A percentile compares a stretch with the other conserved stretches of the same genome.
Evolutionary conservation across 2,113 vertebrate genomes (phyloP).

Genomic region (Tursiops truncatus): DNA sequence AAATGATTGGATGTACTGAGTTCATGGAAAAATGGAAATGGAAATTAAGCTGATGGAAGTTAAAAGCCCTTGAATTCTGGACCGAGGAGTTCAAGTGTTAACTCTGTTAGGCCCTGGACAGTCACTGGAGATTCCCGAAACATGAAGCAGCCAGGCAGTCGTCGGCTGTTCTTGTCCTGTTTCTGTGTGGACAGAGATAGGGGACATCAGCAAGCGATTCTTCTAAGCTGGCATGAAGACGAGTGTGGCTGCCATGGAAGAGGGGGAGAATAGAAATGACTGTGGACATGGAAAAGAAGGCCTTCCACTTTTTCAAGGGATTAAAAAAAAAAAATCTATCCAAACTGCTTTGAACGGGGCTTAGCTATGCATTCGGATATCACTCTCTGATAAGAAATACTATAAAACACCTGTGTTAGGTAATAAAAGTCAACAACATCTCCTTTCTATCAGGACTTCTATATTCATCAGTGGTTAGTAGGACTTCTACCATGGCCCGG

Average conservation of each 20-base stretch:
- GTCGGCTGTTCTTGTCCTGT: neutral
- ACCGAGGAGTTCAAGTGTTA: neutral
- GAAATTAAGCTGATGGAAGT: neutral
- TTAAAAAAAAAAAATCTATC: neutral
- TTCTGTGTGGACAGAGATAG: neutral
- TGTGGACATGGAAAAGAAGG: neutral
- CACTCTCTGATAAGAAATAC: constrained; percentile 65
- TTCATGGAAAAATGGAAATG: neutral
- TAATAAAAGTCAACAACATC: constrained; percentile 66
- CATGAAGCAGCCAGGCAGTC: neutral
- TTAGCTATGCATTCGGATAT: constrained; percentile 3
- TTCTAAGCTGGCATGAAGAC: neutral
- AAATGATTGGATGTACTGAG: neutral
- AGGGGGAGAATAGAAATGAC: neutral
- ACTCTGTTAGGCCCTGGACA: neutral
- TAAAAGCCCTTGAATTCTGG: neutral
- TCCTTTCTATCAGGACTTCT: constrained; percentile 51
- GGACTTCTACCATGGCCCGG: constrained; percentile 28
- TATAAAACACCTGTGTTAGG: constrained; percentile 70
- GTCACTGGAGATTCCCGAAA: neutral
- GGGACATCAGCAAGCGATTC: neutral
- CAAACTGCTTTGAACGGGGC: constrained; percentile 53
- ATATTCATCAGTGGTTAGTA: constrained; percentile 37
- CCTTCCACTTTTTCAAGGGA: neutral
- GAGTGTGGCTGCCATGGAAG: neutral